phyloP scores from a whole-genome alignment of 2,113 vertebrate genomes.

The Psilopogon haemacephalus region DNA sequence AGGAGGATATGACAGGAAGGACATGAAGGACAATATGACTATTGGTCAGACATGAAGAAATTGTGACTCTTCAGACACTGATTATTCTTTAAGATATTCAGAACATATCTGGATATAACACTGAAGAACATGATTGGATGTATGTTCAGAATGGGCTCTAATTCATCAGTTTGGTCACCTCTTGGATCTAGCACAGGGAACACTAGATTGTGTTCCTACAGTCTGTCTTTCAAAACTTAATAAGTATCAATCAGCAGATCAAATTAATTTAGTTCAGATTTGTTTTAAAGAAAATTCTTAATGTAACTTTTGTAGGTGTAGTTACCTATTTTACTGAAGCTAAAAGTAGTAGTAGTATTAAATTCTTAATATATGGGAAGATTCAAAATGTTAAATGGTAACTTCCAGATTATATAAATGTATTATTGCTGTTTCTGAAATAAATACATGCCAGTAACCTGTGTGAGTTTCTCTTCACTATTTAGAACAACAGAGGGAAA shows the following conservation, averaged over 20 bases:
- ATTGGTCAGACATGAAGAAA: not conserved
- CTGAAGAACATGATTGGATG: not conserved
- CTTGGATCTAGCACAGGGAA: not conserved
- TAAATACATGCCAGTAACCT: not conserved
- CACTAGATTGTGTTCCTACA: not conserved
- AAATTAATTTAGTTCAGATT: not conserved
- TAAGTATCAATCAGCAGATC: not conserved
- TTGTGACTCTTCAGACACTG: not conserved
- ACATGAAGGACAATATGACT: not conserved
- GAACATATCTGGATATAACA: not conserved
- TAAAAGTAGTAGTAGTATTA: not conserved
- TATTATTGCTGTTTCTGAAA: not conserved
- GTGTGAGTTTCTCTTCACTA: not conserved
- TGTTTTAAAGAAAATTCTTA: not conserved
- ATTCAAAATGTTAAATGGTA: not conserved
- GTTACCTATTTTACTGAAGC: not conserved
- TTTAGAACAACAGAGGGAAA: not conserved
- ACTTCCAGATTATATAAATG: not conserved
- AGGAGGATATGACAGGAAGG: rapidly evolving
- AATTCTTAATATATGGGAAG: not conserved
- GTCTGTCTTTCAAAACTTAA: not conserved
- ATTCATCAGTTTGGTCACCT: not conserved
- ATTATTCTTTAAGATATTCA: not conserved
- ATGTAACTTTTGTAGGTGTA: not conserved
- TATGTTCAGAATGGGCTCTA: not conserved